Evolutionary conservation across 2,888 invertebrate species (phyloP), one percentile per base, ranked within the genome.

Genomic region (Mimumesa dahlbomi): DNA sequence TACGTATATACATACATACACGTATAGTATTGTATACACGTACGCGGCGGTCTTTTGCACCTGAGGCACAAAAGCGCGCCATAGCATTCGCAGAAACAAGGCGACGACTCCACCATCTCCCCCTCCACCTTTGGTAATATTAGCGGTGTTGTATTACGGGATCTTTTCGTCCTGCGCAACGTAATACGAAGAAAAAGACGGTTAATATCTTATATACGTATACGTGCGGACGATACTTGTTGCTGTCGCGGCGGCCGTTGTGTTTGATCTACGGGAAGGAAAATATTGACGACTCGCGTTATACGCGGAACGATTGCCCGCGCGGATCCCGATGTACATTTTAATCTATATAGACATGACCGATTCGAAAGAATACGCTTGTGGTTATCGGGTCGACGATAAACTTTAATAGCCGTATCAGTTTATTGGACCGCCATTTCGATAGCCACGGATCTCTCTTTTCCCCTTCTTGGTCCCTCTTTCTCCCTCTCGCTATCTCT

Each of bases 391-490:
- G 64, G 16, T 49, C 49, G 62, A 46, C 69, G 66, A 73, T 77
- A 63, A 77, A 72, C 63, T 66, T 63, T 61, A 77, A 72, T 69
- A 46, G 59, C 46, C 65, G 59, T 61, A 72, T 77, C 77, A 34
- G 53, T 72, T 77, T 68, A 72, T 77, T 56, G 61, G 64, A 46
- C 52, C 53, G 61, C 19, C 53, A 31, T 52, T 52, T 61, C 76
- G 57, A 70, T 73, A 52, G 46, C 62, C 58, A 18, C n/a, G n/a
- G n/a, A n/a, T n/a, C n/a, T n/a, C n/a, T 52, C 34, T 11, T 42
- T 34, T 40, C 25, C n/a, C 9, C n/a, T 25, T 22, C 22, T 18
- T 11, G 34, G 36, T 19, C 7, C 22, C 7, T 6, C 7, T 46
- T 9, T 5, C 43, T 16, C 31, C 1, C 21, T 0, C 2, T 25